Evolutionary conservation across 2,797 vertebrate genomes (phyloP), one percentile per base, ranked within the genome.

Genomic region (Percopsis omiscomaycus): DNA sequence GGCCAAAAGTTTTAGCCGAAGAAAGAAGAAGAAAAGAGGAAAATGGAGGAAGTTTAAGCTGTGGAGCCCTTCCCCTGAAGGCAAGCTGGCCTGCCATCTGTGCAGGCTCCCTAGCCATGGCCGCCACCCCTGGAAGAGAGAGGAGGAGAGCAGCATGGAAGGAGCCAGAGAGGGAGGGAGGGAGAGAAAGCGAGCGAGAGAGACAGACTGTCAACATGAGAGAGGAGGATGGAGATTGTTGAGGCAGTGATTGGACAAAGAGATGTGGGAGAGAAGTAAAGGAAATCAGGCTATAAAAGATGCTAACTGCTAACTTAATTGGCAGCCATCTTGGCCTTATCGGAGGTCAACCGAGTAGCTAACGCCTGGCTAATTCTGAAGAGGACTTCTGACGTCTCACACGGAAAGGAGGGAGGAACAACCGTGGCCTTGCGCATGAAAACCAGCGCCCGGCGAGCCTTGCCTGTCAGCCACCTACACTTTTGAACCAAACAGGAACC

Each of bases 51-150:
- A 91, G 89, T 92, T 92, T 91, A 89, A 91, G 89, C 91, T 88
- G 88, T 89, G 89, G 87, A 88, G 86, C 84, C 89, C 89, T 88
- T 89, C 87, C 88, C 89, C 91, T 90, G 87, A 93, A 92, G 91
- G 92, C 91, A 91, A 90, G 89, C 91, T 92, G 90, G 89, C 89
- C 82, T 88, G 89, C 92, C 92, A 93, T 93, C 92, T 93, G 92
- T 92, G 90, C 89, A 89, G 86, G 84, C 84, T 86, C 86, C 90
- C 83, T 84, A 89, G 90, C 90, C 88, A 92, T 91, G 81, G 87
- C 85, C 88, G 86, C 86, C 89, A 89, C 89, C 87, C 88, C 89
- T 89, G 83, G 88, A 90, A 85, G 84, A 85, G 82, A 82, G 79
- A 76, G 75, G 74, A 78, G 72, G 70, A 59, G 71, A 70, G 62